Evolutionary conservation across 2,113 vertebrate genomes (phyloP), one percentile per base, ranked within the genome.

Genomic region (Callipepla squamata): DNA sequence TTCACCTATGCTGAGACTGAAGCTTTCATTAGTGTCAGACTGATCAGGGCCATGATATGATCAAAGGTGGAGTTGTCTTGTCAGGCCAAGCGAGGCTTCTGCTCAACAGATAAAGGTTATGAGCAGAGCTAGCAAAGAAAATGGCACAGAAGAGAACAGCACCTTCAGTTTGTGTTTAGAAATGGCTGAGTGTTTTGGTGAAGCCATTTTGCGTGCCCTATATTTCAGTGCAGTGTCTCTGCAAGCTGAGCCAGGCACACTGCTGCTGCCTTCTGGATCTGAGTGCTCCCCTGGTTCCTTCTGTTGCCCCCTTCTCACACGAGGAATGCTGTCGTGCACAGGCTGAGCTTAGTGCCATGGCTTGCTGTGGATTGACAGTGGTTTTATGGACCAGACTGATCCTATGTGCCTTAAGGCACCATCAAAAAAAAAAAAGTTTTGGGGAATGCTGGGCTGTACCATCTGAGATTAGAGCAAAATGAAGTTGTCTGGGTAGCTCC

Each of bases 11-110:
- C 9, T 3, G 44, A 78, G 48, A 20, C 79, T 74, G 73, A n/a
- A 74, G 3, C 72, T 88, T 92, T 74, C 38, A 50, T 73, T 59
- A 40, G 38, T 93, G 80, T 88, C 93, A 86, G 65, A 40, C 77
- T 87, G 69, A 68, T 92, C 14, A 78, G 74, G 28, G 83, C 45
- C 0, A 1, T 10, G 23, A 78, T 5, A 1, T 90, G 77, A 90
- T 89, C 77, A 95, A 90, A 94, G 83, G 40, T 89, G n/a, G 58
- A 81, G 69, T 18, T 93, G 73, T 34, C 69, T 87, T 84, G 69
- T 80, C 73, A 81, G 74, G 62, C 85, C 89, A 38, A 90, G 66
- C 62, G 57, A 40, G 51, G 8, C 80, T 68, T 30, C 25, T 61
- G 47, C 74, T 94, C 44, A 2, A 2, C 17, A 50, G 36, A 40